Base-by-base conservation (phyloP, 1,140 invertebrate species). In the Diprion similis region DNA sequence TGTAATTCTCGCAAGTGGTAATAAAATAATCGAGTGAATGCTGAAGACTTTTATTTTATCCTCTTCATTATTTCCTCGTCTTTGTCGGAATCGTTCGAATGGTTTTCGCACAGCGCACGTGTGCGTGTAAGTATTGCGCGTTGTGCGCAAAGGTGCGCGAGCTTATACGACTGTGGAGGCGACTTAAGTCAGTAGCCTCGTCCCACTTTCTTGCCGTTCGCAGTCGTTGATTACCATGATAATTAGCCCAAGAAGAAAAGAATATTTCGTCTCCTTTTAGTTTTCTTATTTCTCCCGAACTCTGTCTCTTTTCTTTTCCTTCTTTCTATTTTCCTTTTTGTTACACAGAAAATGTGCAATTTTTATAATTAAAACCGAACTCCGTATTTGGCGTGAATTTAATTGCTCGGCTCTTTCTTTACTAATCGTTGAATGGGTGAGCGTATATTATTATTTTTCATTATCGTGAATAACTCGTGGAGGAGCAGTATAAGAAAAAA, bases 161-260 rank as follows among this genome's bases (percentile, higher is more conserved):
- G 24, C 24, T 59, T 59, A 59, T 10, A 37, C 24, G 51, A 8
- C 51, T 59, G 51, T 59, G 51, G n/a, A 59, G 51, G 66, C 66
- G 37, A 51, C n/a, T 71, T 9, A 59, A 67, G 64, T 59, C 46
- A 46, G 51, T 19, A 75, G 71, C 76, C 76, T 76, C 75, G 78
- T 77, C 47, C 73, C 73, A 78, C 71, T 78, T 77, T 77, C 65
- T 24, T 71, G 73, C 69, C 69, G 46, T 46, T 48, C 17, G n/a
- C 47, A 70, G 64, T 19, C 71, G 46, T 59, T 71, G 78, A 79
- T 79, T 78, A 78, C 59, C 73, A 74, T 77, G 75, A 78, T 80
- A 80, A 80, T 80, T 77, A 77, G 66, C 46, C 73, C 51, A 17
- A 68, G 71, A 45, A 19, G 19, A 76, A 71, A 77, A 65, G 70